Percentiles rank a stretch among this genome's conserved stretches.
Conservation (phyloP, 2,888 invertebrate species). For the Argynnis bischoffii region DNA sequence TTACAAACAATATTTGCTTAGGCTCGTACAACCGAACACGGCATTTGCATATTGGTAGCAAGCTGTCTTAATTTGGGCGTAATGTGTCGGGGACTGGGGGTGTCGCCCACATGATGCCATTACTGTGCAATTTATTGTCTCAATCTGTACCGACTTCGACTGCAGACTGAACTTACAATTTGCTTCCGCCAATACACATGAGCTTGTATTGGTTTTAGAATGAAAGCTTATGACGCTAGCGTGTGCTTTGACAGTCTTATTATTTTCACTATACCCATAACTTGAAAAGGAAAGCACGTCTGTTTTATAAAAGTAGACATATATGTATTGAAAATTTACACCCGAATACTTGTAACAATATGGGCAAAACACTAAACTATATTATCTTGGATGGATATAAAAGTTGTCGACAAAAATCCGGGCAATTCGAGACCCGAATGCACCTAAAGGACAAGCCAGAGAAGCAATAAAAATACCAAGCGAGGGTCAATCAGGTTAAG, state of each 20-base stretch:
- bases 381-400: slow-evolving; percentile 19
- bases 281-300: too few relatives aligned
- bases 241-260: neutral
- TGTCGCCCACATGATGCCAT: slow-evolving; percentile 66
- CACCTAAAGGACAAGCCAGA: slow-evolving; percentile 50
- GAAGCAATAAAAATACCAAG: slow-evolving; percentile 72
- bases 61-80: slow-evolving; percentile 77
- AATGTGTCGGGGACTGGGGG: slow-evolving; percentile 59
- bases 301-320: too few relatives aligned
- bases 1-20: slow-evolving; percentile 65
- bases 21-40: slow-evolving; percentile 49
- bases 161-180: slow-evolving; percentile 47
- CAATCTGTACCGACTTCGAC: slow-evolving; percentile 52
- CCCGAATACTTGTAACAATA: neutral
- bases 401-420: slow-evolving; percentile 36
- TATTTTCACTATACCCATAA: slow-evolving; percentile 1
- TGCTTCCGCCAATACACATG: slow-evolving; percentile 37
- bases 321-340: neutral
- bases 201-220: slow-evolving; percentile 35
- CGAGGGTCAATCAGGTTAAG: slow-evolving; percentile 74
- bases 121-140: slow-evolving; percentile 74
- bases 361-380: neutral
- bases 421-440: slow-evolving; percentile 34
- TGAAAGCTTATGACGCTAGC: slow-evolving; percentile 5
- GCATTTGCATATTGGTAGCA: slow-evolving; percentile 77